Evolutionary conservation across 2,888 invertebrate genomes (phyloP).

Genomic region (Drosophila anomalata): DNA sequence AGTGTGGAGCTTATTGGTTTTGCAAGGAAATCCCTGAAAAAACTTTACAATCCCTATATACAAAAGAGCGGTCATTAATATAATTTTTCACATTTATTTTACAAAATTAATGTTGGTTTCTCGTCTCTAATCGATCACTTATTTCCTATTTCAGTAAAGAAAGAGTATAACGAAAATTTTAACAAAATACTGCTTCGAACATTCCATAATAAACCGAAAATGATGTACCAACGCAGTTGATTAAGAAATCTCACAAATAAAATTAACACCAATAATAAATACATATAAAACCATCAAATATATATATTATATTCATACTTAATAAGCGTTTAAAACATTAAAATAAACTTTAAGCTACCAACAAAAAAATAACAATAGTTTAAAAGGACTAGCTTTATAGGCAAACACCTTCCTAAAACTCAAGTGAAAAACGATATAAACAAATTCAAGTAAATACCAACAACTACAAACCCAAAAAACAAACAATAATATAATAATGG

Average conservation of each 20-base stretch:
- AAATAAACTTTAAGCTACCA: slow-evolving; percentile 48
- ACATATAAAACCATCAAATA: slow-evolving; percentile 34
- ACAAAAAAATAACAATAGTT: slow-evolving; percentile 53
- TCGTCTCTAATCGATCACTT: slow-evolving; percentile 11
- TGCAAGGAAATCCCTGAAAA: background rate
- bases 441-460: slow-evolving; percentile 42
- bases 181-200: slow-evolving; percentile 68
- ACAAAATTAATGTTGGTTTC: background rate
- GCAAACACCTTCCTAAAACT: slow-evolving; percentile 51
- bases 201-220: slow-evolving; percentile 61
- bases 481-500: slow-evolving; percentile 85
- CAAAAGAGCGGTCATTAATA: too few relatives aligned
- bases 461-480: slow-evolving; percentile 30
- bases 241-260: slow-evolving; percentile 66
- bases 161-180: slow-evolving; percentile 69
- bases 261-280: slow-evolving; percentile 43
- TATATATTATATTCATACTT: slow-evolving; percentile 48
- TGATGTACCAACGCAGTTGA: slow-evolving; percentile 82
- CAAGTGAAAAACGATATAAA: slow-evolving; percentile 43
- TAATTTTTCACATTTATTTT: background rate
- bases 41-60: background rate
- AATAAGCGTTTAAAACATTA: slow-evolving; percentile 62
- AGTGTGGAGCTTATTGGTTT: background rate
- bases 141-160: slow-evolving; percentile 60
- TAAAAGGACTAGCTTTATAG: slow-evolving; percentile 58